phyloP scores from a whole-genome alignment of 1,140 invertebrate genomes.

The Littorina saxatilis region DNA sequence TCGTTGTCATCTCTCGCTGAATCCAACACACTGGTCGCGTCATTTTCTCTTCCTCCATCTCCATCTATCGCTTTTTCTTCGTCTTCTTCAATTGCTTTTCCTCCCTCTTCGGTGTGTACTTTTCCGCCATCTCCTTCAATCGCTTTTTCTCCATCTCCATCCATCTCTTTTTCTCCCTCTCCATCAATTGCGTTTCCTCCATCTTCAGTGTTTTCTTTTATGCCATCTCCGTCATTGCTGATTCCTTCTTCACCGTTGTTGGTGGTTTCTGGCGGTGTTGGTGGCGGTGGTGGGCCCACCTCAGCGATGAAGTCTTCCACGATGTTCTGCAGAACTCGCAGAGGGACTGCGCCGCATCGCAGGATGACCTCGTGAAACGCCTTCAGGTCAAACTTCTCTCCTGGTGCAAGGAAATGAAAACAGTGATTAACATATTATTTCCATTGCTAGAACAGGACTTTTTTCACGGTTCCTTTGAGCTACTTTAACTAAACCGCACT shows the following conservation, averaged over 20 bases:
- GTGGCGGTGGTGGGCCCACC: background rate
- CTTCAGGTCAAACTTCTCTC: conserved; percentile 63
- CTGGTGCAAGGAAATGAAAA: conserved; percentile 45
- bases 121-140: too few species aligned
- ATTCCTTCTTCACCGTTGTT: too few species aligned
- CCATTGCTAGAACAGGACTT: background rate
- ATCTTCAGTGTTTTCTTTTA: too few species aligned
- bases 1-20: background rate
- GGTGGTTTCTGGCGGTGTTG: background rate
- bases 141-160: too few species aligned
- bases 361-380: conserved; percentile 71
- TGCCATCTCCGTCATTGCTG: too few species aligned
- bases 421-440: background rate
- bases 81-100: too few species aligned
- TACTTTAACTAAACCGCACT: background rate
- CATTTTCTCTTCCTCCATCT: too few species aligned
- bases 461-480: background rate
- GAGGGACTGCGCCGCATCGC: conserved; percentile 56
- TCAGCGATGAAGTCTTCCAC: conserved; percentile 65
- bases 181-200: too few species aligned
- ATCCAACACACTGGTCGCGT: too few species aligned
- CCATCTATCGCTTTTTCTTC: too few species aligned
- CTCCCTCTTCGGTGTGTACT: too few species aligned
- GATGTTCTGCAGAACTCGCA: conserved; percentile 62
- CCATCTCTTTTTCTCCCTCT: too few species aligned